These are phyloP conservation scores for Notocelia uddmanniana DNA, from an alignment of 2,888 invertebrate genomes.

Conservation along the genomic window DNA sequence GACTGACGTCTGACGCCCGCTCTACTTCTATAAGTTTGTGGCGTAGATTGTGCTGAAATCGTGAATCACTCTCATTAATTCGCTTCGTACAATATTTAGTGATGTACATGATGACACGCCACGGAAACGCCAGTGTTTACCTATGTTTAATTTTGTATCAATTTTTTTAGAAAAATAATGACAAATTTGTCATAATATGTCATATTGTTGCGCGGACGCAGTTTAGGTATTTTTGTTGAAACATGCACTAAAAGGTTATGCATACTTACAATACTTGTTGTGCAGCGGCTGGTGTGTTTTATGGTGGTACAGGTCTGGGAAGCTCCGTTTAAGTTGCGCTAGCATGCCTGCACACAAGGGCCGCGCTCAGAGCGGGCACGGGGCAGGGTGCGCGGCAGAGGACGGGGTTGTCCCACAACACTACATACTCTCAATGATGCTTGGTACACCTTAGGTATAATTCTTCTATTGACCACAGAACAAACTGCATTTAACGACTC, in stretches of 20 bases:
- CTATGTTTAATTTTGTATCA: background rate
- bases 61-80: conserved; percentile 3
- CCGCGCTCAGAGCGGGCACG: conserved; percentile 83
- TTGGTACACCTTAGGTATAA: background rate
- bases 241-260: conserved; percentile 73
- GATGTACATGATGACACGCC: background rate
- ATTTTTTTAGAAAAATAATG: background rate
- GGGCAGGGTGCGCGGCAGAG: conserved; percentile 58
- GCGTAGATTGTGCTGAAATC: conserved; percentile 87
- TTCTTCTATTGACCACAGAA: background rate
- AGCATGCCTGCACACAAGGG: conserved; percentile 92
- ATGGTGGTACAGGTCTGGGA: conserved; percentile 93
- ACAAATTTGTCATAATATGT: background rate
- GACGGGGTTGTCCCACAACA: conserved; percentile 42
- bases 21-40: conserved; percentile 86
- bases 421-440: background rate
- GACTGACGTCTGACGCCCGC: conserved; percentile 87
- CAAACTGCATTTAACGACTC: background rate
- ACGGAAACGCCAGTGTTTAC: background rate
- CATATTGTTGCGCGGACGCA: conserved; percentile 1
- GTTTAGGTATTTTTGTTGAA: conserved; percentile 32
- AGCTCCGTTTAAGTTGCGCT: conserved; percentile 95
- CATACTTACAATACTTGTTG: conserved; percentile 89
- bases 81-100: background rate
- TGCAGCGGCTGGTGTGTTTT: conserved; percentile 92